Evolutionary conservation across 1,140 invertebrate species (phyloP).

Genomic region (Asbolus verrucosus): DNA sequence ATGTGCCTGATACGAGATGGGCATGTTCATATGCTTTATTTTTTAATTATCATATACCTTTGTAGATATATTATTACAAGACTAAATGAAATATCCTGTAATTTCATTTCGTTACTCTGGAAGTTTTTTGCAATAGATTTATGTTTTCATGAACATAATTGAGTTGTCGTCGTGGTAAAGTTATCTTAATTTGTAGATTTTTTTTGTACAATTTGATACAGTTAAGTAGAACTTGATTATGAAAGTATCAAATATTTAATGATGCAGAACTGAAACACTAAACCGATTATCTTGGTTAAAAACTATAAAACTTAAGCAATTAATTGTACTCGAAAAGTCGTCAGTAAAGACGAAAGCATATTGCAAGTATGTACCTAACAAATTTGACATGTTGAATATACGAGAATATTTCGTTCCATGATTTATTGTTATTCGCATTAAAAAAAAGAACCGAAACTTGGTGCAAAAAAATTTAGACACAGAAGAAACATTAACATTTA

Average conservation of each 20-base stretch:
- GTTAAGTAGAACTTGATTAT: conserved; percentile 19
- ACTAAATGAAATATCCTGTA: conserved; percentile 35
- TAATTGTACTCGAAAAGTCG: background rate
- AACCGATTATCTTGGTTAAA: background rate
- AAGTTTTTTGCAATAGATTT: conserved; percentile 10
- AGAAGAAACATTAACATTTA: too few species aligned
- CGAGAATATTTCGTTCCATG: too few species aligned
- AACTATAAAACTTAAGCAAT: background rate
- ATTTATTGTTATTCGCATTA: too few species aligned
- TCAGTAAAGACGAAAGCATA: too few species aligned
- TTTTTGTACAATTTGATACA: conserved; percentile 22
- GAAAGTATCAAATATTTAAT: conserved; percentile 16
- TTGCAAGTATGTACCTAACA: too few species aligned
- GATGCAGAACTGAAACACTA: conserved; percentile 25
- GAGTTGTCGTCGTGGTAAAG: background rate
- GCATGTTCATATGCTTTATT: conserved; percentile 12
- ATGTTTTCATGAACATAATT: conserved; percentile 8
- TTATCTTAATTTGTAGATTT: conserved; percentile 10
- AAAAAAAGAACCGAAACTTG: too few species aligned
- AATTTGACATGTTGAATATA: too few species aligned
- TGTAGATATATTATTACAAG: conserved; percentile 7
- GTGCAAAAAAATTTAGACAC: too few species aligned
- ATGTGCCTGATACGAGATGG: conserved; percentile 17
- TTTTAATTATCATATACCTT: conserved; percentile 19
- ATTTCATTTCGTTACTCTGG: background rate